Evolutionary conservation across 2,888 invertebrate genomes (phyloP), one percentile per base, ranked within the genome.

Genomic region (Caenorhabditis japonica): DNA sequence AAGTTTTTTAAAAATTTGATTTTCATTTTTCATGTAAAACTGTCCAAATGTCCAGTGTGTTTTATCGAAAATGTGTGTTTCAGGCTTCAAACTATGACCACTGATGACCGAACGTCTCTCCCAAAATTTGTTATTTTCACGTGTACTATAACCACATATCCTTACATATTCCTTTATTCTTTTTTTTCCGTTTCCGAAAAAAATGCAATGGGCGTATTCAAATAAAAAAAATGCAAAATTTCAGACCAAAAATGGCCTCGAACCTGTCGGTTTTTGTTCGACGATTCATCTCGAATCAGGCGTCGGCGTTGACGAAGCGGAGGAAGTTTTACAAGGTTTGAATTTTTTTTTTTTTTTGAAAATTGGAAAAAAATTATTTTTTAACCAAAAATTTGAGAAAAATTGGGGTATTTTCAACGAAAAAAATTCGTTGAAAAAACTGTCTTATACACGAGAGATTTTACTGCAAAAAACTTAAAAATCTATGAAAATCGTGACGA

Each of bases 281-380:
- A 10, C 46, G 75, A 19, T 75, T 62, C 34, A 36, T 47, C 12
- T 41, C 69, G 4, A 55, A 55, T 55, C 47, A 61, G 25, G 80
- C 76, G 7, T 80, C 81, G 5, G 80, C 81, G 2, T 61, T 81
- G 34, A 56, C 72, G 19, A 81, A 81, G 52, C 58, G 58, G 15
- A 56, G 61, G 25, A 44, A 72, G 15, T 81, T 81, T 49, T 81
- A 81, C 49, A 80, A 81, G 69, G 79, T 79, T 19, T n/a, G 10
- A 44, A 25, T 47, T 43, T 36, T 2, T 5, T 17, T n/a, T 17
- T 36, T 36, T 19, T 19, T 34, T n/a, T 21, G 4, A 39, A 44
- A n/a, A n/a, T n/a, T n/a, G n/a, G n/a, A n/a, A n/a, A n/a, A n/a
- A n/a, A n/a, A n/a, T n/a, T n/a, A n/a, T n/a, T n/a, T n/a, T n/a